Evolutionary conservation across 2,797 vertebrate genomes (phyloP).

Genomic region (Tokudaia muenninki): DNA sequence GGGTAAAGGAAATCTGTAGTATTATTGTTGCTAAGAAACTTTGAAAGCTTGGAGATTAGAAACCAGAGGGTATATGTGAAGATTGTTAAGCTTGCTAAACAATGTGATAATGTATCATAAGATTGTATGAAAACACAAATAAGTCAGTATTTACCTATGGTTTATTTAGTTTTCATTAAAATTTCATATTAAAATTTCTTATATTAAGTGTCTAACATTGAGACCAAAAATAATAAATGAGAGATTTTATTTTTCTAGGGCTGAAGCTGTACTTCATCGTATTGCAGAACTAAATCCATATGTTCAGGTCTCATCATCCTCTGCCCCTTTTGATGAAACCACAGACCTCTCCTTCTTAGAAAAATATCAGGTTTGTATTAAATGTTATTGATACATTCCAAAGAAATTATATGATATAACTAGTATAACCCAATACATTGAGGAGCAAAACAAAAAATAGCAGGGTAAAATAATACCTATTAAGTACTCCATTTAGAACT

Average conservation of each 20-base stretch:
- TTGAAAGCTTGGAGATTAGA: neutral
- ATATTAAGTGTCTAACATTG: constrained; percentile 26
- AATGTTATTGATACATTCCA: constrained; percentile 35
- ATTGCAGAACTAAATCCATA: constrained; percentile 97
- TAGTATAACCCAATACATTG: constrained; percentile 41
- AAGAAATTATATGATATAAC: constrained; percentile 12
- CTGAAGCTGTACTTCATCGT: constrained; percentile 92
- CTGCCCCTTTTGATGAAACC: constrained; percentile 90
- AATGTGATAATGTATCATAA: constrained; percentile 1
- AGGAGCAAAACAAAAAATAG: constrained; percentile 18
- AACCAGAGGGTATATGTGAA: neutral
- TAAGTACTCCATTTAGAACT: neutral
- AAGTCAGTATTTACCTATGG: neutral
- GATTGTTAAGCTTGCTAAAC: constrained; percentile 28
- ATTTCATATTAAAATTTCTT: constrained; percentile 23
- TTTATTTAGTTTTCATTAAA: constrained; percentile 51
- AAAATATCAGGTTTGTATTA: constrained; percentile 79
- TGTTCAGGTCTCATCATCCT: constrained; percentile 93
- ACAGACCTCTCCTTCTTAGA: constrained; percentile 93
- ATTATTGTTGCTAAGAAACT: constrained; percentile 36
- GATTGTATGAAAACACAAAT: neutral
- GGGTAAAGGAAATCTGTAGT: neutral
- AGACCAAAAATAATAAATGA: neutral
- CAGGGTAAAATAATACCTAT: constrained; percentile 22
- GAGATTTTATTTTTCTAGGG: constrained; percentile 87